Conservation (phyloP, 2,888 invertebrate species). For the Leucophenga montana region DNA sequence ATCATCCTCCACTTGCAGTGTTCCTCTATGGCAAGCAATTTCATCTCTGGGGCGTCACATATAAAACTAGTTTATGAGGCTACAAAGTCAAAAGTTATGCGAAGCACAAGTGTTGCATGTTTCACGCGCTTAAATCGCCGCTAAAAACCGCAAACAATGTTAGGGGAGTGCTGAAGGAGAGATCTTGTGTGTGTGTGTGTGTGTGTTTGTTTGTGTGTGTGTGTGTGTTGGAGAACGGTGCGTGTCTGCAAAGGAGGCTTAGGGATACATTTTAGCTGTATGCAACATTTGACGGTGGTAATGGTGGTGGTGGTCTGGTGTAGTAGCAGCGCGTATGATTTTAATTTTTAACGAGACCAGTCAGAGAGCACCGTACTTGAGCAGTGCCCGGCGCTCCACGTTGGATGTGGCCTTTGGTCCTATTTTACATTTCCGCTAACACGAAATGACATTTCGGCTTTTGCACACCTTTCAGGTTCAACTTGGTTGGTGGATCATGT, state of each 20-base stretch:
- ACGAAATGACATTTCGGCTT: slow-evolving; percentile 45
- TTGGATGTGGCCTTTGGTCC: slow-evolving; percentile 29
- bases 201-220: background rate
- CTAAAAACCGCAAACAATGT: slow-evolving; percentile 40
- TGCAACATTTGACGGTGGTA: slow-evolving; percentile 12
- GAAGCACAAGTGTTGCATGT: slow-evolving; percentile 53
- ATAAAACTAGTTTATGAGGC: slow-evolving; percentile 53
- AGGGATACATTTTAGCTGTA: slow-evolving; percentile 1
- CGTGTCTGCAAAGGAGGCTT: background rate
- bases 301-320: slow-evolving; percentile 12
- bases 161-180: slow-evolving; percentile 13
- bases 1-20: too few species aligned
- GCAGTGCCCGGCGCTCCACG: background rate
- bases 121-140: slow-evolving; percentile 52
- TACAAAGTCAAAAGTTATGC: slow-evolving; percentile 51
- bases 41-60: slow-evolving; percentile 55
- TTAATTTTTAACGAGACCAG: slow-evolving; percentile 60
- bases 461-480: slow-evolving; percentile 11
- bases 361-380: slow-evolving; percentile 4
- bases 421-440: slow-evolving; percentile 50
- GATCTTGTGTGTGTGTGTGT: background rate
- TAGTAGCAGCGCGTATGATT: slow-evolving; percentile 47
- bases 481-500: slow-evolving; percentile 13
- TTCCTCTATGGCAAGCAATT: too few species aligned
- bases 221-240: background rate